Percentiles rank a stretch among this genome's conserved stretches.
phyloP scores from a whole-genome alignment of 2,888 invertebrate species.

The Cartodere bifasciata region DNA sequence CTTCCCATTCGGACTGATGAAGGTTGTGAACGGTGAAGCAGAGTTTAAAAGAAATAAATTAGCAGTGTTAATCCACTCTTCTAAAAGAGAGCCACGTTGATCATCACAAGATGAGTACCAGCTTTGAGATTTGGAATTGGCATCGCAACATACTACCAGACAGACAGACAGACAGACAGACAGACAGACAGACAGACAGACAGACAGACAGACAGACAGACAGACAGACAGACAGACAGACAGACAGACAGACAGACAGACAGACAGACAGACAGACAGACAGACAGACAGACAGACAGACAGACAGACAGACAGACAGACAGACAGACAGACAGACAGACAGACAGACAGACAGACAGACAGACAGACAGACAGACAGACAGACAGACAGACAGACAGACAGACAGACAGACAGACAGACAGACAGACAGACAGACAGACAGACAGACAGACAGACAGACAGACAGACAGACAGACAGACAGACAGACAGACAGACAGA shows the following conservation, averaged over 20 bases:
- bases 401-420: constrained; percentile 5
- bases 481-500: not conserved
- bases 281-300: constrained; percentile 5
- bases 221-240: constrained; percentile 5
- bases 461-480: constrained; percentile 2
- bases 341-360: constrained; percentile 5
- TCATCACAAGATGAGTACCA: no score
- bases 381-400: constrained; percentile 5
- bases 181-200: constrained; percentile 5
- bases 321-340: constrained; percentile 5
- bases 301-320: constrained; percentile 5
- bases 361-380: constrained; percentile 5
- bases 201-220: constrained; percentile 5
- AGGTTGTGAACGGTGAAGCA: no score
- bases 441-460: constrained; percentile 5
- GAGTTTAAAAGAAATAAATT: no score
- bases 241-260: constrained; percentile 5
- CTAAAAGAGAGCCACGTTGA: no score
- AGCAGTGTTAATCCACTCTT: no score
- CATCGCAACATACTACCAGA: no score
- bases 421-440: constrained; percentile 5
- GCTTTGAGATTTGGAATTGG: no score
- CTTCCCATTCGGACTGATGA: no score
- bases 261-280: constrained; percentile 5
- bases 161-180: constrained; percentile 5